Conservation (phyloP, 2,888 invertebrate genomes). For the Catocala sponsa region DNA sequence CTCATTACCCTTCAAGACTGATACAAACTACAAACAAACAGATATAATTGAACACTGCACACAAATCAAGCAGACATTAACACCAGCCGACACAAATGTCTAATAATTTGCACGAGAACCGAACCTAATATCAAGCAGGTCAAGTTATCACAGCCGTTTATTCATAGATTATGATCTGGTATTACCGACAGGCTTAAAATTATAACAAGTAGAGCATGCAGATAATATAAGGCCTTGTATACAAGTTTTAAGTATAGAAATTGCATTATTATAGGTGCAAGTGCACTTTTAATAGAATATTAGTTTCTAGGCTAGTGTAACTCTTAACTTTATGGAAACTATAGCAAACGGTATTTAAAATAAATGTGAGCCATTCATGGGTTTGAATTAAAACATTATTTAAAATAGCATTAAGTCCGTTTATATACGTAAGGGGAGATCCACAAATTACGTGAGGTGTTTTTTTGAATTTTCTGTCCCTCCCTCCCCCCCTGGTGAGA, state of each 20-base stretch:
- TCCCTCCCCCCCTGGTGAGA: too few relatives aligned
- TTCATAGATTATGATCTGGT: slow-evolving; percentile 26
- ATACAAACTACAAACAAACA: slow-evolving; percentile 1
- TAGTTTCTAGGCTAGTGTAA: too few relatives aligned
- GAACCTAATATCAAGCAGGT: slow-evolving; percentile 29
- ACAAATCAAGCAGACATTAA: slow-evolving; percentile 16
- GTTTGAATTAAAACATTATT: too few relatives aligned
- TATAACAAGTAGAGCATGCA: slow-evolving; percentile 47
- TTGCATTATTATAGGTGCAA: slow-evolving; percentile 7
- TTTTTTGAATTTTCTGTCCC: too few relatives aligned
- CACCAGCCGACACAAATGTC: slow-evolving; percentile 26
- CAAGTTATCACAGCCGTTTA: slow-evolving; percentile 43
- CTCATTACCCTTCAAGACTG: background rate
- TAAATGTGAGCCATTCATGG: too few relatives aligned
- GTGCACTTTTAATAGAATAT: background rate
- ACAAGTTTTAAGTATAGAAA: slow-evolving; percentile 23
- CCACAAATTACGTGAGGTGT: too few relatives aligned
- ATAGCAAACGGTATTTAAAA: too few relatives aligned
- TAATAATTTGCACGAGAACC: slow-evolving; percentile 33
- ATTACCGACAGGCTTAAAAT: slow-evolving; percentile 17
- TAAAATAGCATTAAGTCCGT: too few relatives aligned
- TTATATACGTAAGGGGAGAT: too few relatives aligned
- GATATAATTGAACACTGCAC: slow-evolving; percentile 14
- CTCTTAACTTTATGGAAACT: too few relatives aligned
- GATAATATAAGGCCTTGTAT: slow-evolving; percentile 45